phyloP scores from a whole-genome alignment of 2,797 vertebrate genomes.

The Acanthurus lineatus region DNA sequence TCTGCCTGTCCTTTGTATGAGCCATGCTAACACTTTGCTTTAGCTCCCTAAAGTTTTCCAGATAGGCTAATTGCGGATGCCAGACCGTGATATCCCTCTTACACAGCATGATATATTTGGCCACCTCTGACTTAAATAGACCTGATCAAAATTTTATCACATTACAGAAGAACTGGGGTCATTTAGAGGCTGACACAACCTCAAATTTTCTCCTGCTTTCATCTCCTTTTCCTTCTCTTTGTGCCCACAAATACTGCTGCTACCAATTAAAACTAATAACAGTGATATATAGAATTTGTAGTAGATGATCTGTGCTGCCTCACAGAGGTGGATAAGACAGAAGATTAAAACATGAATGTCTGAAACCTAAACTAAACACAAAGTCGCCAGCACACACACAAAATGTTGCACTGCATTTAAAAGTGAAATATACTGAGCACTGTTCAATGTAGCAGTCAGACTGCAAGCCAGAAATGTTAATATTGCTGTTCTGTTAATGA shows the following conservation, averaged over 20 bases:
- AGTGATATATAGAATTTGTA: not conserved
- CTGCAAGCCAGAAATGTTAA: conserved; percentile 26
- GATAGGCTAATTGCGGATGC: conserved; percentile 64
- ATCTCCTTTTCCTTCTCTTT: not conserved
- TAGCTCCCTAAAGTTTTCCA: conserved; percentile 68
- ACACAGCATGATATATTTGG: conserved; percentile 45
- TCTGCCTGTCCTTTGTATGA: conserved; percentile 60
- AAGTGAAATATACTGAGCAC: conserved; percentile 30
- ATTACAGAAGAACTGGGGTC: conserved; percentile 36
- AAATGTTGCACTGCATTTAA: conserved; percentile 3
- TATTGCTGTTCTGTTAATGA: conserved; percentile 11
- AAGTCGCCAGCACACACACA: not conserved
- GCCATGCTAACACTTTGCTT: conserved; percentile 68
- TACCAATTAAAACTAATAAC: conserved; percentile 13
- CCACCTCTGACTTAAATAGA: conserved; percentile 49
- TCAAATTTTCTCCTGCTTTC: conserved; percentile 26
- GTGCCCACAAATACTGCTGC: not conserved
- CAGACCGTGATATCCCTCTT: conserved; percentile 41
- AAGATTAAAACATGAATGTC: not conserved
- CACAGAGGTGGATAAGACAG: not conserved
- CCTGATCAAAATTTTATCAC: conserved; percentile 53
- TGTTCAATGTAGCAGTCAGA: conserved; percentile 12
- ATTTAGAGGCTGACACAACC: conserved; percentile 22
- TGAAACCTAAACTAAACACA: not conserved
- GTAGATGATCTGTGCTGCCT: not conserved